Evolutionary conservation across 2,113 vertebrate genomes (phyloP), one percentile per base, ranked within the genome.

Genomic region (Sus scrofa): DNA sequence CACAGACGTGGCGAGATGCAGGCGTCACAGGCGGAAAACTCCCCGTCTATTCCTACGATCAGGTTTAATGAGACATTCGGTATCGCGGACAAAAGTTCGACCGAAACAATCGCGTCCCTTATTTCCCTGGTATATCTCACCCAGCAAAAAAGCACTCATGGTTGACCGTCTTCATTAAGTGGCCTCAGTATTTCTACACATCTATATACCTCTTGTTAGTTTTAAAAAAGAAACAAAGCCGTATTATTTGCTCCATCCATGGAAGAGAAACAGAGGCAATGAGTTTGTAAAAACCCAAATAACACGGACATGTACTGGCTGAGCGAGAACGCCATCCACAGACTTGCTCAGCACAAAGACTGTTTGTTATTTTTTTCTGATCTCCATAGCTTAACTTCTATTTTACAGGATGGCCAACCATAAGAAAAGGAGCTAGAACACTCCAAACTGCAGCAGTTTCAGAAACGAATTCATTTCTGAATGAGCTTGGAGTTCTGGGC

Each of bases 391-490:
- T 83, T 56, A 60, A 32, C n/a, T 86, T 87, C 32, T n/a, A 30
- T 39, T 92, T 62, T 7, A 68, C 32, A 37, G 2, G 7, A 13
- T 62, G 60, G 54, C 30, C 82, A 94, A 67, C 16, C 37, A 75
- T 0, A 1, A 39, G 77, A 73, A 96, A 37, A n/a, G n/a, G 58
- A 60, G 63, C 56, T 10, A 65, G 86, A 73, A n/a, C 15, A 8
- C 56, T 12, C 56, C 2, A 67, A 39, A 32, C 12, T 4, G 32
- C 30, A 73, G 26, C 7, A 15, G 50, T 87, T 94, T 86, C 34
- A 67, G 89, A 93, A 94, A 89, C 1, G 14, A 54, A 84, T 60
- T 30, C 10, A 1, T 75, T 96, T 96, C 60, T 77, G 63, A 82
- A 34, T 8, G 54, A 27, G n/a, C 13, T 10, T 65, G 73, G 87